These are phyloP conservation scores for Acipenser ruthenus DNA, from an alignment of 2,797 vertebrate genomes.

Conservation along the genomic window DNA sequence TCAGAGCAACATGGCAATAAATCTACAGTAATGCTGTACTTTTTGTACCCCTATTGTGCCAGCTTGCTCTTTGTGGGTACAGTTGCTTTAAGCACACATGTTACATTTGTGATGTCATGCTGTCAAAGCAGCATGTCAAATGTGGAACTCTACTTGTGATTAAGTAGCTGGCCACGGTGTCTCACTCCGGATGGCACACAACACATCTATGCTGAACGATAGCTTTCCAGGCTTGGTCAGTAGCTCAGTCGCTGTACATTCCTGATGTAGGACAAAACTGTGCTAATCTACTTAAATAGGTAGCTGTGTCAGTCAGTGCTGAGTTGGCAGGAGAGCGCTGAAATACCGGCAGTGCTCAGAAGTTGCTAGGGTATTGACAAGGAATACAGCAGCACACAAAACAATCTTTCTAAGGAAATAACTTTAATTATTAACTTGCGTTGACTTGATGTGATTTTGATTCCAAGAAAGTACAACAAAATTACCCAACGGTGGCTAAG, in stretches of 20 bases:
- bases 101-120: constrained; percentile 18
- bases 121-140: too few species aligned
- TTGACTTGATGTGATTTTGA: too few species aligned
- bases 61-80: neutral
- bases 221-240: constrained; percentile 58
- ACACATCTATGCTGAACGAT: constrained; percentile 23
- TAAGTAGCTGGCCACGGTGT: constrained; percentile 25
- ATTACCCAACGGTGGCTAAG: too few species aligned
- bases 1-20: too few species aligned
- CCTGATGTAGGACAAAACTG: constrained; percentile 76
- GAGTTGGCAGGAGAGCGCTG: constrained; percentile 61
- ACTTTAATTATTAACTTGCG: too few species aligned
- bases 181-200: constrained; percentile 39
- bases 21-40: too few species aligned
- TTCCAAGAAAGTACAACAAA: too few species aligned
- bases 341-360: constrained; percentile 75
- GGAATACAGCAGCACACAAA: constrained; percentile 44
- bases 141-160: constrained; percentile 9
- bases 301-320: constrained; percentile 49
- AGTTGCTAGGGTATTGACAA: constrained; percentile 63
- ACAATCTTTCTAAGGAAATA: constrained; percentile 50
- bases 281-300: constrained; percentile 80
- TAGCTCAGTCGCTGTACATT: constrained; percentile 74
- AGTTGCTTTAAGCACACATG: constrained; percentile 18
- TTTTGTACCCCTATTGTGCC: too few species aligned